Evolutionary conservation across 2,797 vertebrate species (phyloP).

Genomic region (Lemur catta): DNA sequence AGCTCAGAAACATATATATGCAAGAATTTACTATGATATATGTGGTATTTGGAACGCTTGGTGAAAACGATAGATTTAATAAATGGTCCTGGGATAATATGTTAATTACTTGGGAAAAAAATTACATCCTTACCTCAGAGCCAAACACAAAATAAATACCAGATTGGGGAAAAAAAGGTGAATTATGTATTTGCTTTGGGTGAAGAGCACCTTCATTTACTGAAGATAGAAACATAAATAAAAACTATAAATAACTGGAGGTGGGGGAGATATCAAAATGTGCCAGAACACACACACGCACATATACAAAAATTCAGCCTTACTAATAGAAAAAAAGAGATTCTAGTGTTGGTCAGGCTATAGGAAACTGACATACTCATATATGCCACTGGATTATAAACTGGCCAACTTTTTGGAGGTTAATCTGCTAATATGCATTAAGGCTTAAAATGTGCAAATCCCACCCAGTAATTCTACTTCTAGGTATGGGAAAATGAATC

Average conservation of each 20-base stretch:
- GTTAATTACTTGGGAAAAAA: not conserved
- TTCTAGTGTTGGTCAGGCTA: not conserved
- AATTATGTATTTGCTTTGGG: not conserved
- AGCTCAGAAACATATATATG: not conserved
- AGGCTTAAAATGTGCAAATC: not conserved
- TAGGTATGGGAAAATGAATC: not conserved
- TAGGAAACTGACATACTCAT: not conserved
- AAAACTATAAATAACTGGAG: not conserved
- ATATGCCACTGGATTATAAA: not conserved
- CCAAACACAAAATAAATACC: slow-evolving; percentile 13
- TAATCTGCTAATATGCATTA: not conserved
- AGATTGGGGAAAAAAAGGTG: not conserved
- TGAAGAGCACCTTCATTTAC: not conserved
- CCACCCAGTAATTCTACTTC: not conserved
- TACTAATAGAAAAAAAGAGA: not conserved
- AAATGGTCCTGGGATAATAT: slow-evolving; percentile 8
- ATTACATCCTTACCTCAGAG: not conserved
- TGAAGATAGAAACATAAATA: not conserved
- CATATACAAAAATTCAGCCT: not conserved
- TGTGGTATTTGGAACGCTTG: not conserved
- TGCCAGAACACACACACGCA: not conserved
- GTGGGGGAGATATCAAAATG: not conserved
- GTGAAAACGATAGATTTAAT: not conserved
- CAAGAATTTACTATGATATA: not conserved
- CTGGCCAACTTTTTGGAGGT: not conserved